Evolutionary conservation across 2,888 invertebrate species (phyloP).

Genomic region (Meta bourneti): DNA sequence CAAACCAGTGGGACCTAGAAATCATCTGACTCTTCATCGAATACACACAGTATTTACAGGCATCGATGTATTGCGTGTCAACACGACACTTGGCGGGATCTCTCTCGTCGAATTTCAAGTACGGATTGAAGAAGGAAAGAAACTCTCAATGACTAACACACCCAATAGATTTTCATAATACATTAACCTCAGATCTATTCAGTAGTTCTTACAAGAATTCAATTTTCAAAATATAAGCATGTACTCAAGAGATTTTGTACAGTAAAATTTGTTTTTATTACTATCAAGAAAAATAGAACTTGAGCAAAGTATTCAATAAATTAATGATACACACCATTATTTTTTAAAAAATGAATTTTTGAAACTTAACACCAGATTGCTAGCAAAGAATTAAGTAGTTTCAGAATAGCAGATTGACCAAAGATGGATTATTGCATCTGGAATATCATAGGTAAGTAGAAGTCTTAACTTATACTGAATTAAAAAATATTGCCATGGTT

Average conservation of each 20-base stretch:
- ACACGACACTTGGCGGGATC: constrained; percentile 28
- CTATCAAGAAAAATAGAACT: not conserved
- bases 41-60: constrained; percentile 69
- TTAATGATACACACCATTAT: too few species aligned
- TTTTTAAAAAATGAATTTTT: not conserved
- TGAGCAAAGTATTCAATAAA: not conserved
- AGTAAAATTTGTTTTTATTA: not conserved
- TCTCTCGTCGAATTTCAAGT: not conserved
- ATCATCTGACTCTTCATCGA: not conserved
- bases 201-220: not conserved
- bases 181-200: not conserved
- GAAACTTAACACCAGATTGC: not conserved
- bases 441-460: not conserved
- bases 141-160: constrained; percentile 1
- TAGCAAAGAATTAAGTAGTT: not conserved
- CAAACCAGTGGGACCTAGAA: constrained; percentile 2
- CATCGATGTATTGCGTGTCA: constrained; percentile 61
- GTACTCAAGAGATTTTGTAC: not conserved
- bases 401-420: too few species aligned
- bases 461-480: not conserved
- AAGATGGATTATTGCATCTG: not conserved
- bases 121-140: not conserved
- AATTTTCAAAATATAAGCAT: not conserved
- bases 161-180: not conserved
- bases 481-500: not conserved